phyloP scores from a whole-genome alignment of 2,888 invertebrate species.

The Archaeoteleia sp. region DNA sequence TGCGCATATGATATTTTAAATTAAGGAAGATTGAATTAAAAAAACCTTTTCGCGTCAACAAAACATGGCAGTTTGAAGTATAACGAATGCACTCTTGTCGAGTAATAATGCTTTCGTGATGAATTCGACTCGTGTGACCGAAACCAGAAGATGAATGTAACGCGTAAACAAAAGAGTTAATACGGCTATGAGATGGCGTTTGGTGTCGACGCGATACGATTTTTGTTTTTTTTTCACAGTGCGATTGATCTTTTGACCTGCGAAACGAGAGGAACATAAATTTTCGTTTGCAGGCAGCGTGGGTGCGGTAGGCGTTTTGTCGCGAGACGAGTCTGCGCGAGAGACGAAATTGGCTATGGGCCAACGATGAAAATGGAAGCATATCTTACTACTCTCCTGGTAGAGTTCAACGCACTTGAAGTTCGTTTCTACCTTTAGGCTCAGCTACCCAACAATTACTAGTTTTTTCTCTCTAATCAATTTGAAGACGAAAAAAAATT shows the following conservation, averaged over 20 bases:
- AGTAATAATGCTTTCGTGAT: background rate
- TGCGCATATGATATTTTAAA: too few species aligned
- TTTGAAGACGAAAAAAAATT: too few species aligned
- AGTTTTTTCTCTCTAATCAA: too few species aligned
- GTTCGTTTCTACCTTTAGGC: conserved; percentile 42
- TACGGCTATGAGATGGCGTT: background rate
- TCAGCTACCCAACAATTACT: background rate
- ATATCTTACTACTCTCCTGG: conserved; percentile 69
- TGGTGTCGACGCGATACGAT: conserved; percentile 11
- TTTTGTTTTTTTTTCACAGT: conserved; percentile 12
- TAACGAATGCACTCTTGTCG: background rate
- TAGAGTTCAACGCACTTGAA: conserved; percentile 66
- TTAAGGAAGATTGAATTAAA: too few species aligned
- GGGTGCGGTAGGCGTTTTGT: conserved; percentile 47
- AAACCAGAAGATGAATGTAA: conserved; percentile 1
- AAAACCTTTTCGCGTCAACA: too few species aligned
- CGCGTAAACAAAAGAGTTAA: conserved; percentile 17
- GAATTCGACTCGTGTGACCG: background rate
- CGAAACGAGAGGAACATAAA: conserved; percentile 26
- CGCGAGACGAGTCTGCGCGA: conserved; percentile 40
- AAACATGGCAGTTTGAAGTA: background rate
- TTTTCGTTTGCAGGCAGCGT: conserved; percentile 28
- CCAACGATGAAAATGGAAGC: conserved; percentile 74
- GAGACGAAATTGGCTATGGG: conserved; percentile 63
- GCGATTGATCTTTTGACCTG: conserved; percentile 33